Percentiles rank a stretch among this genome's conserved stretches.
Conservation (phyloP, 2,797 vertebrate genomes). For the Danio tinwini region DNA sequence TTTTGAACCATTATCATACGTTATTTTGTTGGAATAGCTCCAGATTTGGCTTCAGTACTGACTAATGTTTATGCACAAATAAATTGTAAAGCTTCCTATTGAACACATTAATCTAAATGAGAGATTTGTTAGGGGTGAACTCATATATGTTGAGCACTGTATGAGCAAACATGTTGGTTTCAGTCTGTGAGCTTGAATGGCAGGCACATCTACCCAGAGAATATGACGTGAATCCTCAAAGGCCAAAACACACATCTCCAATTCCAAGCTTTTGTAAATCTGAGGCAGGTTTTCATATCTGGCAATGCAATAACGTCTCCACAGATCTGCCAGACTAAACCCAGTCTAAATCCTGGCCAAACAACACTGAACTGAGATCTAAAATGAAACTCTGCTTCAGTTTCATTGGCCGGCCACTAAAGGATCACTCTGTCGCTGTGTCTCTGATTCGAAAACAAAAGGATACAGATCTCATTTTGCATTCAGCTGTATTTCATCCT, state of each 20-base stretch:
- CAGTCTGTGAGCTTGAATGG: not conserved
- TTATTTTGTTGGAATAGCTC: too few species aligned
- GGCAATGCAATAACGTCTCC: not conserved
- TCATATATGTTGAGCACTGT: too few species aligned
- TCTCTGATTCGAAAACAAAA: not conserved
- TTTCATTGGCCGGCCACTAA: not conserved
- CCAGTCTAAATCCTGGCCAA: not conserved
- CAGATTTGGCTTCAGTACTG: too few species aligned
- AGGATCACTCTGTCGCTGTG: not conserved
- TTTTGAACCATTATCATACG: too few species aligned
- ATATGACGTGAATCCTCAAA: not conserved
- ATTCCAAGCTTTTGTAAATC: constrained; percentile 28
- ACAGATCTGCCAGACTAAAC: not conserved
- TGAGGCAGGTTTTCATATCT: not conserved
- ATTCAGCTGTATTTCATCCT: not conserved
- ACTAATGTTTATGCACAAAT: too few species aligned
- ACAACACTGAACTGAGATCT: not conserved
- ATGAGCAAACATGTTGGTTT: not conserved
- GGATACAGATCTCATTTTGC: not conserved
- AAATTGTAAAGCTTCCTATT: too few species aligned
- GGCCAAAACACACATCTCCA: not conserved
- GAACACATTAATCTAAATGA: too few species aligned
- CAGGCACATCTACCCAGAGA: not conserved
- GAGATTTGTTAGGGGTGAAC: too few species aligned
- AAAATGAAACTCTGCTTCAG: not conserved